Base-by-base conservation (phyloP, 2,113 vertebrate genomes). In the Corythornis madagascariensis region DNA sequence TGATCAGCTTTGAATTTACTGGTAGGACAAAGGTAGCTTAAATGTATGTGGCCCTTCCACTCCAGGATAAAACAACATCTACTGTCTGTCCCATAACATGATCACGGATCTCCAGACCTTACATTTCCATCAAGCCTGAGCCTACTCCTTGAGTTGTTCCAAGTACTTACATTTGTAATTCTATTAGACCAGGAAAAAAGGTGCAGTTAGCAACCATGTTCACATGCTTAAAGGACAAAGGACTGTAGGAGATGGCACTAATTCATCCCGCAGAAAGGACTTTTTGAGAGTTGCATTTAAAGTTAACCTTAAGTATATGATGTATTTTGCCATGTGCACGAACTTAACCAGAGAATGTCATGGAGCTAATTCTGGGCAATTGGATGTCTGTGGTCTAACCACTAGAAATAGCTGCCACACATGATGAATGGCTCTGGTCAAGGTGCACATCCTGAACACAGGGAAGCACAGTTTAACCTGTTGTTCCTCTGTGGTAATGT, bases 351-450 rank as follows among this genome's bases (percentile, higher is more conserved):
- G 89, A 93, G 87, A 93, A 91, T 89, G 91, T 94, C 91, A 83
- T 83, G 72, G 55, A 96, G 83, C 63, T 95, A 88, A 90, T 93
- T 96, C 73, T 70, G 92, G 95, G 94, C 80, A 95, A 94, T 76
- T 94, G 92, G 83, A 94, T 95, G 94, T 94, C 94, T 96, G 92
- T 96, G 94, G 88, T 96, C 91, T 96, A 96, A 95, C 95, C 94
- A 96, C 91, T n/a, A 86, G 85, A 90, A 90, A 63, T 65, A 95
- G 94, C 91, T 95, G 88, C 59, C 83, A 11, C 0, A 4, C 59
- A 20, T 96, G 96, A 96, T 95, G 88, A 88, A 94, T 90, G 88
- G 91, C 90, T 76, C 75, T 86, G 95, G 95, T 95, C 95, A 96
- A 94, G 92, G 92, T 89, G 93, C 94, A 94, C 64, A 86, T 91